Conservation (phyloP, 2,888 invertebrate genomes). For the Nomada fabriciana region DNA sequence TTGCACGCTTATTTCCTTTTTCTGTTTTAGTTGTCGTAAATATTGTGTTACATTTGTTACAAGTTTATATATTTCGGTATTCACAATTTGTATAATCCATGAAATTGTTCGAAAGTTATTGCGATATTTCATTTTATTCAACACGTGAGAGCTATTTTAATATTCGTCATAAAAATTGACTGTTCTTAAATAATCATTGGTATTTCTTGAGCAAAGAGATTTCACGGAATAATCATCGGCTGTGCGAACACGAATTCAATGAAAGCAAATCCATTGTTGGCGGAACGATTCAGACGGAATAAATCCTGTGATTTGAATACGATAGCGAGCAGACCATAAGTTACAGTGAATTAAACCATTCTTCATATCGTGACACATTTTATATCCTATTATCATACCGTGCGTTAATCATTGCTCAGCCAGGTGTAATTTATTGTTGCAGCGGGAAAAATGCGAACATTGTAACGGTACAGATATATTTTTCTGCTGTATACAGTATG, state of each 20-base stretch:
- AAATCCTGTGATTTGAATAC: slow-evolving; percentile 29
- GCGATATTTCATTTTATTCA: too few relatives aligned
- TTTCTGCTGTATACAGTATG: background rate
- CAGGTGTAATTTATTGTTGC: slow-evolving; percentile 45
- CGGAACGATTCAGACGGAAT: slow-evolving; percentile 17
- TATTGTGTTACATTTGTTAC: too few relatives aligned
- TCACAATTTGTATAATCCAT: too few relatives aligned
- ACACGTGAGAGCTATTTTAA: background rate
- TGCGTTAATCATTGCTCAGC: slow-evolving; percentile 42
- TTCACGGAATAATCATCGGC: slow-evolving; percentile 10
- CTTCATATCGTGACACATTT: slow-evolving; percentile 47
- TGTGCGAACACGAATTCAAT: background rate
- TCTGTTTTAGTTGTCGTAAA: too few relatives aligned
- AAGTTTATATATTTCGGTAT: too few relatives aligned
- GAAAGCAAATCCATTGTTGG: slow-evolving; percentile 34
- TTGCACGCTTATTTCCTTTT: too few relatives aligned
- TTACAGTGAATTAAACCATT: slow-evolving; percentile 51
- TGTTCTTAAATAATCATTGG: background rate
- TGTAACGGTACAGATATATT: slow-evolving; percentile 20
- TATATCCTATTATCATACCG: slow-evolving; percentile 40
- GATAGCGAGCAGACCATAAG: slow-evolving; percentile 10
- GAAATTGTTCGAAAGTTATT: too few relatives aligned
- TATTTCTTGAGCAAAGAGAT: too few relatives aligned
- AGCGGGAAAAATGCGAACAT: slow-evolving; percentile 26
- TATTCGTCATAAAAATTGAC: background rate